These are phyloP conservation scores for Cactoblastis cactorum DNA, from an alignment of 2,888 invertebrate species.

Conservation along the genomic window DNA sequence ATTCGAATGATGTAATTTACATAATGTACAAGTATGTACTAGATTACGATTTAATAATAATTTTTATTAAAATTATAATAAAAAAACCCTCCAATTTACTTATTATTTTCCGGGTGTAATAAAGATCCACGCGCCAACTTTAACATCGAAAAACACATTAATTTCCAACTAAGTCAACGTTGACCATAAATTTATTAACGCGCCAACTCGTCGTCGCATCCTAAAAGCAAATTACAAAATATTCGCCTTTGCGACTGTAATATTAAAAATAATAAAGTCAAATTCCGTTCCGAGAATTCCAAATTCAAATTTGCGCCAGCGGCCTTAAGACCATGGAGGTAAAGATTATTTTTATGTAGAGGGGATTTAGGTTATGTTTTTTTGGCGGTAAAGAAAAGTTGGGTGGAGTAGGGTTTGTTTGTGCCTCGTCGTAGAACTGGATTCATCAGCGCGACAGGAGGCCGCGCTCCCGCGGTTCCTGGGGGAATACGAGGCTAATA, in stretches of 20 bases:
- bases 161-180: conserved; percentile 33
- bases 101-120: conserved; percentile 9
- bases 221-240: conserved; percentile 50
- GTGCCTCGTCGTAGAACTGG: conserved; percentile 48
- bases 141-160: conserved; percentile 28
- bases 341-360: conserved; percentile 4
- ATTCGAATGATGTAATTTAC: not conserved
- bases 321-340: conserved; percentile 2
- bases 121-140: conserved; percentile 15
- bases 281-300: conserved; percentile 19
- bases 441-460: conserved; percentile 71
- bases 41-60: no score
- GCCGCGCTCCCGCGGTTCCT: conserved; percentile 42
- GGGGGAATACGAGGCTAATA: conserved; percentile 36
- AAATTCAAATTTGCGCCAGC: not conserved
- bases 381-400: conserved; percentile 20
- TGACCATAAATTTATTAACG: conserved; percentile 65
- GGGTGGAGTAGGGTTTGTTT: conserved; percentile 38
- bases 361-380: not conserved
- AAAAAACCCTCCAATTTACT: conserved; percentile 10
- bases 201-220: conserved; percentile 36
- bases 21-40: no score
- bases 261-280: conserved; percentile 59
- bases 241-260: conserved; percentile 54
- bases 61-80: no score